Base-by-base conservation (phyloP, 2,888 invertebrate genomes). In the Trileptium ribeirensis region DNA sequence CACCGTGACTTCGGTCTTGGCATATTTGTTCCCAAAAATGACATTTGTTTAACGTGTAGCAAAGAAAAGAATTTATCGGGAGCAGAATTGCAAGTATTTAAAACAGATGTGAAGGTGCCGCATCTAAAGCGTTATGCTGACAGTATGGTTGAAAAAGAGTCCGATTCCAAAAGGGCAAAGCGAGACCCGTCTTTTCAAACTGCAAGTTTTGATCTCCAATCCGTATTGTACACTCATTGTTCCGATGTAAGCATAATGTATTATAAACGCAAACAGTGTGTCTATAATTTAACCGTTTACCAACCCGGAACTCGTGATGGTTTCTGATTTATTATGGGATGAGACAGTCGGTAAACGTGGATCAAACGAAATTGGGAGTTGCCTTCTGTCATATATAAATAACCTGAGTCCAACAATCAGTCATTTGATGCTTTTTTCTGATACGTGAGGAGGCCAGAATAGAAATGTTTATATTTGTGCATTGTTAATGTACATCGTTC, bases 181-280 rank as follows among this genome's bases (percentile, higher is more conserved):
- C 3, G 8, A 3, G 51, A 51, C 67, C 3, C 34, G 24, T 29
- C 24, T 34, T 79, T 19, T 19, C 8, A 29, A 15, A n/a, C 31
- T 36, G 79, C 70, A 70, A 67, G 31, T 15, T 79, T 79, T 79
- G 79, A 79, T 67, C 79, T 79, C 15, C 79, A 79, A 36, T 34
- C 34, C 15, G 79, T 79, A 24, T 74, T 79, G 79, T 37, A 79
- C 24, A 29, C 37, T 8, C 79, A 51, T 8, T 51, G n/a, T 36
- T 29, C 31, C 70, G 79, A 79, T n/a, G 79, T 79, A 8, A 67
- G 67, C 24, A 51, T 8, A 74, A n/a, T 79, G 79, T 79, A 79
- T 33, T 79, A 79, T 67, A 79, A 79, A 36, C 70, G 79, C 8
- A 79, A 79, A 33, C 79, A 67, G 8, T 70, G 67, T 33, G 51